These are phyloP conservation scores for Sebastes melanostomus DNA, from an alignment of 2,797 vertebrate species.

Conservation along the genomic window DNA sequence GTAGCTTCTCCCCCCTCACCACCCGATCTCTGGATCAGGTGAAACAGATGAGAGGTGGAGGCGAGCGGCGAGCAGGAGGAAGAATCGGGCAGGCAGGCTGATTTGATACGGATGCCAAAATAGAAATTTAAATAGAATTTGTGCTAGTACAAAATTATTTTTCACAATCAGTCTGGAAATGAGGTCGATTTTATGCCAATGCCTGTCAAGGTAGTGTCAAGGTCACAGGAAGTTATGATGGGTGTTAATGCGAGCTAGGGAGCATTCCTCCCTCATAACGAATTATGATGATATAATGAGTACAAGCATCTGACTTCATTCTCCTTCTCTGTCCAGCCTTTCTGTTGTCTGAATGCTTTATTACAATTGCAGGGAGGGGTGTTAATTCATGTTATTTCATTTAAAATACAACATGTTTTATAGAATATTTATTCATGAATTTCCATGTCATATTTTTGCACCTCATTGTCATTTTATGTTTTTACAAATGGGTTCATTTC, in stretches of 20 bases:
- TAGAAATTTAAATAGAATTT: constrained; percentile 41
- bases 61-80: constrained; percentile 12
- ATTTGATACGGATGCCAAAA: constrained; percentile 33
- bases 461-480: not conserved
- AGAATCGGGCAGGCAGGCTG: not conserved
- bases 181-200: constrained; percentile 14
- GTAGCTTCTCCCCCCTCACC: constrained; percentile 17
- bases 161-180: constrained; percentile 28
- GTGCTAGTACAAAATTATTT: constrained; percentile 22
- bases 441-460: not conserved
- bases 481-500: not conserved
- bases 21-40: constrained; percentile 34
- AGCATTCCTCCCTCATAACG: not conserved
- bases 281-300: not conserved
- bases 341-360: not conserved
- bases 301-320: not conserved
- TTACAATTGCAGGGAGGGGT: too few relatives aligned
- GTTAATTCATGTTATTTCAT: not conserved
- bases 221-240: constrained; percentile 34
- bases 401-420: not conserved
- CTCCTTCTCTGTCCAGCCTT: not conserved
- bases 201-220: constrained; percentile 38
- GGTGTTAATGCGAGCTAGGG: not conserved
- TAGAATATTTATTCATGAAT: not conserved
- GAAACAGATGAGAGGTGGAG: constrained; percentile 48